A percentile compares a stretch with the other conserved stretches of the same genome.
Conservation (phyloP, 2,888 invertebrate genomes). For the Andrena dorsata region DNA sequence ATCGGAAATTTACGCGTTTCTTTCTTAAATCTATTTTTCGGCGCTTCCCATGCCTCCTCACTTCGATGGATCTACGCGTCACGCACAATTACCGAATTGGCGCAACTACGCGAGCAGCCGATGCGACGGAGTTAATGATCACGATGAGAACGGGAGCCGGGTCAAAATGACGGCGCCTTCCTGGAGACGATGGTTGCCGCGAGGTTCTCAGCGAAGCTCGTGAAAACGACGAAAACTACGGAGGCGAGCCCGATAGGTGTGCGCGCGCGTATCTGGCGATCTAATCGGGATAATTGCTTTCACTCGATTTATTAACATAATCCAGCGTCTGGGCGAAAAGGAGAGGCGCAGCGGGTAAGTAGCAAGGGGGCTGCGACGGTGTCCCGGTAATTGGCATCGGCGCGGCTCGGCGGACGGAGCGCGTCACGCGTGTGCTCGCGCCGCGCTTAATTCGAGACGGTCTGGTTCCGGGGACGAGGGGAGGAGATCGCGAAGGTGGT, state of each 20-base stretch:
- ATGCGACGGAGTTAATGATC: constrained; percentile 32
- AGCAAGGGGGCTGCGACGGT: constrained; percentile 27
- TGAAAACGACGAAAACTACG: not conserved
- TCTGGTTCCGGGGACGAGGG: constrained; percentile 39
- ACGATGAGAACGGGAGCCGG: constrained; percentile 10
- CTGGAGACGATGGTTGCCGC: not conserved
- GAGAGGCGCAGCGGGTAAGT: constrained; percentile 4
- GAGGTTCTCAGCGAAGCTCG: not conserved
- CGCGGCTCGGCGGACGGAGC: constrained; percentile 25
- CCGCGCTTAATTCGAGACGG: constrained; percentile 65
- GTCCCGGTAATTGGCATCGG: constrained; percentile 67
- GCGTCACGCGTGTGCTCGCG: constrained; percentile 67
- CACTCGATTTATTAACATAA: constrained; percentile 62
- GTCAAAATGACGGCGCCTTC: not conserved
- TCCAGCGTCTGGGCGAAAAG: constrained; percentile 19
- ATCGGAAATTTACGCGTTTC: too few relatives aligned
- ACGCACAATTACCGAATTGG: not conserved
- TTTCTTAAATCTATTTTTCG: not conserved
- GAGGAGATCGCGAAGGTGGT: constrained; percentile 65
- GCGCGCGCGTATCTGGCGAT: constrained; percentile 22
- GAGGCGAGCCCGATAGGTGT: not conserved
- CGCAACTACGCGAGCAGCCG: constrained; percentile 11
- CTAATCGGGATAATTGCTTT: constrained; percentile 40
- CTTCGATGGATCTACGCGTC: not conserved
- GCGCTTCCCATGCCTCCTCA: not conserved